Evolutionary conservation across 2,797 vertebrate genomes (phyloP).

Genomic region (Paratrypauchen microcephalus): DNA sequence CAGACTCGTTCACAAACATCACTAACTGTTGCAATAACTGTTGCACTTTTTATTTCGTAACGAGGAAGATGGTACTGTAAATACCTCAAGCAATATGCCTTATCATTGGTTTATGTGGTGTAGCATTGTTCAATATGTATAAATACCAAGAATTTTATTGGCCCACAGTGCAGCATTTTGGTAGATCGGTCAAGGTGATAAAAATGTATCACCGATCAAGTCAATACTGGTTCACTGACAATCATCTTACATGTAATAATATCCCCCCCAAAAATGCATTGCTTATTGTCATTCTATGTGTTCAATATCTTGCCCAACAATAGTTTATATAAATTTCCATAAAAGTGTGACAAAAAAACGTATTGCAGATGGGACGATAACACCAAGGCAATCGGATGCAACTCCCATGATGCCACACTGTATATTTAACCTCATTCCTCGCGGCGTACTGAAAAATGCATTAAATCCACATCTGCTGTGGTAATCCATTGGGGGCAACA

Average conservation of each 20-base stretch:
- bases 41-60: too few relatives aligned
- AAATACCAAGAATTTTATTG: not conserved
- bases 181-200: not conserved
- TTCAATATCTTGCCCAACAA: constrained; percentile 21
- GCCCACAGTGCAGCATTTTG: not conserved
- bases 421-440: constrained; percentile 24
- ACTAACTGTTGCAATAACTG: too few relatives aligned
- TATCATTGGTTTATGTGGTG: not conserved
- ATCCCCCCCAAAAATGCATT: not conserved
- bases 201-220: not conserved
- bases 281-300: constrained; percentile 29
- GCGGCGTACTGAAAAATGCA: constrained; percentile 47
- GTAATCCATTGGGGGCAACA: constrained; percentile 28
- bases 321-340: constrained; percentile 28
- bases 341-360: constrained; percentile 11
- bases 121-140: not conserved
- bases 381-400: constrained; percentile 5
- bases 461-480: constrained; percentile 40
- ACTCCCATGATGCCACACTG: constrained; percentile 12
- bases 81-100: not conserved
- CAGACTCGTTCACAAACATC: too few relatives aligned
- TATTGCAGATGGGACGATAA: not conserved
- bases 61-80: too few relatives aligned
- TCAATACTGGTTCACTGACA: not conserved
- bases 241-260: not conserved